Base-by-base conservation (phyloP, 2,888 invertebrate genomes). In the Callosobruchus maculatus region DNA sequence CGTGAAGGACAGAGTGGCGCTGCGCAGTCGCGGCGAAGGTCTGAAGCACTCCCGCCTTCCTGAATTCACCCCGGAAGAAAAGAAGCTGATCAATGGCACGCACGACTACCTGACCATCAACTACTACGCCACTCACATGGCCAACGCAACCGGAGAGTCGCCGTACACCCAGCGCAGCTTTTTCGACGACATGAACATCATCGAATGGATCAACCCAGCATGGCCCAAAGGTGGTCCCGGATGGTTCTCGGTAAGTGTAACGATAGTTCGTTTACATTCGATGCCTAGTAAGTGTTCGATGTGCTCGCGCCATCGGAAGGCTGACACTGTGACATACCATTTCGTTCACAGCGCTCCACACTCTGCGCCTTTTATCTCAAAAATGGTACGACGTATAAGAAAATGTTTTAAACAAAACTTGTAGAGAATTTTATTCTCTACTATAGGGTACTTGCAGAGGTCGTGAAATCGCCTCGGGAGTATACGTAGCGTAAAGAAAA, bases 21-120 rank as follows among this genome's bases (percentile, higher is more conserved):
- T 87, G 1, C 88, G 90, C 67, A 93, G 93, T 75, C 86, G 84
- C 71, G 84, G 86, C n/a, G 91, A 93, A 83, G 90, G 91, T 7
- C 92, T 89, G 78, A 81, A 86, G 0, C 86, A 88, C 20, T 92
- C 93, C 0, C 89, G 93, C 13, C 87, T 94, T 4, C 93, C 93
- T 0, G 82, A 82, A 74, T 92, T 93, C 81, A 91, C 90, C 0
- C 26, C 81, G 0, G 88, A 90, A 26, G 93, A 94, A 87, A 87
- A 93, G 4, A 83, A 87, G 7, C 86, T 88, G 72, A 90, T 94
- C 31, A 86, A 85, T 30, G 92, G 90, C 0, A 91, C 93, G 0
- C 88, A 89, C 0, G 95, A 96, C 83, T 94, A 92, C 85, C 88
- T 95, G 72, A 94, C 93, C 0, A 83, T 95, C 5, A 95, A 95